Evolutionary conservation across 2,113 vertebrate genomes (phyloP), one percentile per base, ranked within the genome.

Genomic region (Solea solea): DNA sequence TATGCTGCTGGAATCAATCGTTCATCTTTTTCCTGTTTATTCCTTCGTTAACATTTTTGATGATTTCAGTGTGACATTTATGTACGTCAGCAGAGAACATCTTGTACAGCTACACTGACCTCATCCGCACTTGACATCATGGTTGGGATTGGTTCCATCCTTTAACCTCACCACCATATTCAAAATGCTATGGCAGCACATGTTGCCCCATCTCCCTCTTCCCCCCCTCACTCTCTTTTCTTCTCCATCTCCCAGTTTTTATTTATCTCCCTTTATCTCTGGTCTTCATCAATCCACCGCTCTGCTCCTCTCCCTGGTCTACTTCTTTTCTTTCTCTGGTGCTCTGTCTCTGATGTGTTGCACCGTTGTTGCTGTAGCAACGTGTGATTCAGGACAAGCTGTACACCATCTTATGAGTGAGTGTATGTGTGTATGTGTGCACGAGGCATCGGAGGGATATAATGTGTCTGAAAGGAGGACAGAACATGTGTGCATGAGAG

Each of bases 321-420:
- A 61, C 46, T 51, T 53, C 52, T 59, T 71, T 15, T 64, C 54
- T 27, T 46, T 61, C 74, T 58, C 46, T 74, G 62, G 57, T 16
- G 70, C 53, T 56, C 63, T 58, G 45, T 66, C 84, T 84, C 83
- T 82, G 77, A 86, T 87, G 80, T 91, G 86, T 89, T 89, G 78
- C 86, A 59, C 62, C 46, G 14, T 82, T 79, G 91, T 88, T 91
- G 85, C 90, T 83, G 64, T 91, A 74, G 86, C 81, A 91, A 93
- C 88, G 8, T 63, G 70, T 76, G 83, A 92, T 88, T 87, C 77
- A 74, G 89, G 83, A 91, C 90, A 90, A 69, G 70, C 53, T 87
- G 87, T 88, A 70, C 88, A 69, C 64, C 55, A 49, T 62, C 59
- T 58, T 28, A 27, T 60, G 9, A 48, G 45, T 14, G 44, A 57